A percentile compares a stretch with the other conserved stretches of the same genome.
Conservation (phyloP, 1,140 invertebrate genomes). For the Camponotus pennsylvanicus region DNA sequence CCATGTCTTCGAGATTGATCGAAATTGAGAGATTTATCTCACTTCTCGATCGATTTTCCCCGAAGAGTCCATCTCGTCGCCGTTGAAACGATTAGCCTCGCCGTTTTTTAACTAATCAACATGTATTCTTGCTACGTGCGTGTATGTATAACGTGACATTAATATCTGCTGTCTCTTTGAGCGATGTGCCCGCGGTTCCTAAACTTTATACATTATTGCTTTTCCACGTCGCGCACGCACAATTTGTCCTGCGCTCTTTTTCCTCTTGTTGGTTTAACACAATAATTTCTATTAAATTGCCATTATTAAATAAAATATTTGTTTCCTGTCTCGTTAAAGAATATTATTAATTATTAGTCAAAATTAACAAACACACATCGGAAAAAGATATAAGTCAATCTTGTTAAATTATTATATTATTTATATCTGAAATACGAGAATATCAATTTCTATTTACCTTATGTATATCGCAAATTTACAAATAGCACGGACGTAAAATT, state of each 20-base stretch:
- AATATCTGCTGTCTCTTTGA: slow-evolving; percentile 78
- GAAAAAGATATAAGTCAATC: background rate
- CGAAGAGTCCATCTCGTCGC: slow-evolving; percentile 44
- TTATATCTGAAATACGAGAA: background rate
- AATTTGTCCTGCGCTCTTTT: slow-evolving; percentile 61
- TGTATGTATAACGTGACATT: slow-evolving; percentile 79
- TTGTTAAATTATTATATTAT: background rate
- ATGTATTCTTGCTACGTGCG: slow-evolving; percentile 68
- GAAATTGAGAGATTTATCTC: slow-evolving; percentile 1
- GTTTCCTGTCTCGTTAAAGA: background rate
- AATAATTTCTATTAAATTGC: slow-evolving; percentile 8
- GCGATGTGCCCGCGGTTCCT: slow-evolving; percentile 81
- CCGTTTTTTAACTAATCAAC: slow-evolving; percentile 42
- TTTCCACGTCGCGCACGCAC: slow-evolving; percentile 80
- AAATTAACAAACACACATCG: background rate
- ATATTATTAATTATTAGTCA: background rate
- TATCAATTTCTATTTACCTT: background rate
- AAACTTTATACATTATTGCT: slow-evolving; percentile 86
- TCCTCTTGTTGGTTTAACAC: slow-evolving; percentile 9
- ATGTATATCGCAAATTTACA: background rate
- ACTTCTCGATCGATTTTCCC: slow-evolving; percentile 30
- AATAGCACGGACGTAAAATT: background rate
- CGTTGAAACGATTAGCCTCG: slow-evolving; percentile 34
- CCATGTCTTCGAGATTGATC: slow-evolving; percentile 49
- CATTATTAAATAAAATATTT: background rate